phyloP scores from a whole-genome alignment of 2,888 invertebrate species.

The Sinotaia quadrata region DNA sequence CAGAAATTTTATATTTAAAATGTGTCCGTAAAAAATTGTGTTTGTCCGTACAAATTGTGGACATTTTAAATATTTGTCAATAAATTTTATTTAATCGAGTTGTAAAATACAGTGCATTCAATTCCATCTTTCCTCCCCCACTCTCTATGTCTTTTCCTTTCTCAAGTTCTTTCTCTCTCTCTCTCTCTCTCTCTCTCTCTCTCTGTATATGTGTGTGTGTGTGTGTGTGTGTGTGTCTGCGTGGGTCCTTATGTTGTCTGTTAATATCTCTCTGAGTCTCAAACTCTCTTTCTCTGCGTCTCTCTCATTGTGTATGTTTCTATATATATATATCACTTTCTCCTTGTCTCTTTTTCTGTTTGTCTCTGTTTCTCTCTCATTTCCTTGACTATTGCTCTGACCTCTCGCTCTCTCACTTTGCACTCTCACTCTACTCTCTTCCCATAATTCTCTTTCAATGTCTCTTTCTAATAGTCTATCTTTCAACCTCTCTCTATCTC shows the following conservation, averaged over 20 bases:
- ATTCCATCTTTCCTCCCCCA: background rate
- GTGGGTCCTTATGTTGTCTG: background rate
- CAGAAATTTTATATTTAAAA: no score
- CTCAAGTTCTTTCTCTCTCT: no score
- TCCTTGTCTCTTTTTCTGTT: background rate
- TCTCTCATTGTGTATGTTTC: background rate
- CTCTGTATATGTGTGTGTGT: no score
- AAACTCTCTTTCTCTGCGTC: background rate
- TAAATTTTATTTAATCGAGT: no score
- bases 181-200: no score
- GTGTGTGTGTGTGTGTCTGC: no score
- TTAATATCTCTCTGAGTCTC: background rate
- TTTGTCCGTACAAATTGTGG: no score
- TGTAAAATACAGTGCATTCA: no score
- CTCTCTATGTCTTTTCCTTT: background rate
- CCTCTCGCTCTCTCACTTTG: background rate
- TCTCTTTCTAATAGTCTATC: slow-evolving; percentile 33
- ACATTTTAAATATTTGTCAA: no score
- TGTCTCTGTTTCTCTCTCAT: background rate
- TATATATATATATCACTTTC: background rate
- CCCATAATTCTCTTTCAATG: slow-evolving; percentile 29
- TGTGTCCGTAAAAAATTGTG: no score
- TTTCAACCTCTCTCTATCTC: slow-evolving; percentile 37
- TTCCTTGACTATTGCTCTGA: background rate
- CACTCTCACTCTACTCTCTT: slow-evolving; percentile 4